Evolutionary conservation across 23 tunicate species (phyloP).

Genomic region (Botrylloides violaceus): DNA sequence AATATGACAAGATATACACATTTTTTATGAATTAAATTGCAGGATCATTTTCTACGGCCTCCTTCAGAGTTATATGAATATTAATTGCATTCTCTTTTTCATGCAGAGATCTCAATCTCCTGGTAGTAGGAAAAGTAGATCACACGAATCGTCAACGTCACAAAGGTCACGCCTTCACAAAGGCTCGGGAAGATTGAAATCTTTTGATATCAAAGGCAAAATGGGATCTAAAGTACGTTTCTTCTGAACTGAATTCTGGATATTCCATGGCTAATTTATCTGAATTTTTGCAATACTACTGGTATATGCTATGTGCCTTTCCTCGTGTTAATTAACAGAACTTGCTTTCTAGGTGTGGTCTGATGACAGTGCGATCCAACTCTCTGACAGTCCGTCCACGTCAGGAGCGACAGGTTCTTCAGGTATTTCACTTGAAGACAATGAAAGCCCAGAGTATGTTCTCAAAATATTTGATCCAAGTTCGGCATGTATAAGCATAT

Average conservation of each 20-base stretch:
- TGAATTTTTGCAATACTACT: too few relatives aligned
- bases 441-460: slow-evolving; percentile 13
- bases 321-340: too few relatives aligned
- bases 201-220: slow-evolving; percentile 38
- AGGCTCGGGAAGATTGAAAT: slow-evolving; percentile 29
- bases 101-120: slow-evolving; percentile 22
- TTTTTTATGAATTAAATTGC: neutral
- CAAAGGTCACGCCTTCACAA: slow-evolving; percentile 23
- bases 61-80: neutral
- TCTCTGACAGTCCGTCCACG: slow-evolving; percentile 16
- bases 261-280: too few relatives aligned
- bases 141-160: slow-evolving; percentile 6
- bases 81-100: neutral
- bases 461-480: neutral
- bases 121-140: slow-evolving; percentile 15
- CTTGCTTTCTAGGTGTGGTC: slow-evolving; percentile 28
- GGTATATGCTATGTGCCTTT: too few relatives aligned
- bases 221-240: neutral
- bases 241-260: neutral
- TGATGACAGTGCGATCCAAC: slow-evolving; percentile 17
- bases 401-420: slow-evolving; percentile 22
- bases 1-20: neutral
- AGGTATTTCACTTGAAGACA: slow-evolving; percentile 4
- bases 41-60: neutral
- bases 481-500: neutral